Percentiles rank a stretch among this genome's conserved stretches.
These are phyloP conservation scores for Clinocottus analis DNA, from an alignment of 2,113 vertebrate genomes.

Conservation along the genomic window DNA sequence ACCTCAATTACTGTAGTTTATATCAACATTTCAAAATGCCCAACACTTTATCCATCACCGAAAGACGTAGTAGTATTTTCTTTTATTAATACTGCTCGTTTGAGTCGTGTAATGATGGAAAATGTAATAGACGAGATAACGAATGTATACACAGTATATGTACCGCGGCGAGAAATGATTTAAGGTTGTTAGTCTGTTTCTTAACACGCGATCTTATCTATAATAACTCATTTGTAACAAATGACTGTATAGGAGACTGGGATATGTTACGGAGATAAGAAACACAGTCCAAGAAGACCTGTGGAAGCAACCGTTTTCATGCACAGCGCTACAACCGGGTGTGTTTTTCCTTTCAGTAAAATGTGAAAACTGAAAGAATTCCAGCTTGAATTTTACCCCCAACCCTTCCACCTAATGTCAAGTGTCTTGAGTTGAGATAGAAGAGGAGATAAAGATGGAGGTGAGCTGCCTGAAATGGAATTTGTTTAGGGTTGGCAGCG, in stretches of 20 bases:
- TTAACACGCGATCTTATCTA: conserved; percentile 44
- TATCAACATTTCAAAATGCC: conserved; percentile 61
- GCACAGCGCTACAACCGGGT: conserved; percentile 11
- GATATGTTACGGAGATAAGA: conserved; percentile 53
- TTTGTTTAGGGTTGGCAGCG: conserved; percentile 84
- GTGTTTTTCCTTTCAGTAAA: conserved; percentile 60
- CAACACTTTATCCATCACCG: conserved; percentile 40
- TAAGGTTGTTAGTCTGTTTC: conserved; percentile 53
- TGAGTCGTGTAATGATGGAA: conserved; percentile 34
- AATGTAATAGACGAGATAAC: conserved; percentile 53
- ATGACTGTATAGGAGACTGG: conserved; percentile 35
- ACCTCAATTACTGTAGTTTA: conserved; percentile 64
- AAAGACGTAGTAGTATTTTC: conserved; percentile 16
- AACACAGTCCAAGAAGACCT: conserved; percentile 13
- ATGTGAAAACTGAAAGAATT: conserved; percentile 55
- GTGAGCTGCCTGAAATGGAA: conserved; percentile 83
- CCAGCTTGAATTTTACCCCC: conserved; percentile 58
- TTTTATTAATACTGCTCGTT: conserved; percentile 28
- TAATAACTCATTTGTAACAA: conserved; percentile 51
- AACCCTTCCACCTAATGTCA: conserved; percentile 70
- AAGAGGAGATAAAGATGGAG: conserved; percentile 77
- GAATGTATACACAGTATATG: conserved; percentile 22
- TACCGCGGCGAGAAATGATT: conserved; percentile 35
- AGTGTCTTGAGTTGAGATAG: conserved; percentile 73
- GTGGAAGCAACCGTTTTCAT: conserved; percentile 30